phyloP scores from a whole-genome alignment of 2,888 invertebrate genomes.

The Leptopilina myrica region DNA sequence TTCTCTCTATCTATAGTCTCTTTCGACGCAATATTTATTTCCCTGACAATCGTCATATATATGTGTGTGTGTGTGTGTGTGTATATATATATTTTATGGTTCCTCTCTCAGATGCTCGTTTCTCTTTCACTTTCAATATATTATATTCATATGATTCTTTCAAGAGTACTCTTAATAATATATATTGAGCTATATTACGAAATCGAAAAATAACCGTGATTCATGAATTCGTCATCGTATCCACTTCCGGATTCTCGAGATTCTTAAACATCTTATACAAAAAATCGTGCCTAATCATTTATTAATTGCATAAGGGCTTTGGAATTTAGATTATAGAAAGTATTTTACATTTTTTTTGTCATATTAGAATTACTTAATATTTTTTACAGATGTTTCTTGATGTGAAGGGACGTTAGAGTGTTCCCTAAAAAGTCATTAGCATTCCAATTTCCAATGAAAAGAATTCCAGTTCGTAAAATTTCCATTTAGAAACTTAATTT shows the following conservation, averaged over 20 bases:
- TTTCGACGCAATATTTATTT: not conserved
- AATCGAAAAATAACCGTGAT: not conserved
- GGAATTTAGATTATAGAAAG: slow-evolving; percentile 23
- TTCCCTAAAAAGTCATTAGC: no score
- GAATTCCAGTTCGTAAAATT: no score
- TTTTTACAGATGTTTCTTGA: not conserved
- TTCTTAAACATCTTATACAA: not conserved
- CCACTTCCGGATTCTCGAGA: slow-evolving; percentile 7
- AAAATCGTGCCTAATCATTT: not conserved
- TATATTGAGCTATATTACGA: not conserved
- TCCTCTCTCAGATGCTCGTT: not conserved
- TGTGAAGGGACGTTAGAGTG: no score
- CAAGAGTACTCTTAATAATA: not conserved
- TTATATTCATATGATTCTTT: not conserved
- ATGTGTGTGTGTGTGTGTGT: no score
- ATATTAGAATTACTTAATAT: not conserved
- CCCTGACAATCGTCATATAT: not conserved
- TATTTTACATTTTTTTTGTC: not conserved
- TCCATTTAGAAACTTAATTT: no score
- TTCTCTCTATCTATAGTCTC: not conserved
- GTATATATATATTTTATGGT: no score
- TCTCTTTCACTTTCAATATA: slow-evolving; percentile 10
- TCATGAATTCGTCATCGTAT: not conserved
- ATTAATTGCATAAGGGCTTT: slow-evolving; percentile 14
- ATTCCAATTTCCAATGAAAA: no score